Percentiles rank a stretch among this genome's conserved stretches.
Evolutionary conservation across 2,888 invertebrate genomes (phyloP).

Genomic region (Parelbella ahira): DNA sequence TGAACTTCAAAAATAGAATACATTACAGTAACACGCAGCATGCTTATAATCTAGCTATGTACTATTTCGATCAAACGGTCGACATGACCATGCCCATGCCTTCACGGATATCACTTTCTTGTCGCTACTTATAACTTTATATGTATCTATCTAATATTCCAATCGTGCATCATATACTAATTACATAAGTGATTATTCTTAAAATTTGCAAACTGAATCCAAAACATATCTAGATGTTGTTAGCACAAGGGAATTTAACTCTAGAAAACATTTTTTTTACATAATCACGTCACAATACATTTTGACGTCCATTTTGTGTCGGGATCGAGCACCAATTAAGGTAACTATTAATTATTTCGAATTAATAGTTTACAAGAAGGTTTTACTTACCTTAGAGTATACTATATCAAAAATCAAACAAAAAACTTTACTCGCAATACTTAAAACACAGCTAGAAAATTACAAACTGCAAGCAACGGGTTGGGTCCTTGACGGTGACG

Average conservation of each 20-base stretch:
- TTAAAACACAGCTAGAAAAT: constrained; percentile 36
- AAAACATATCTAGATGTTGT: too few species aligned
- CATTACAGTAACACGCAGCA: too few species aligned
- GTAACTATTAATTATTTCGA: constrained; percentile 23
- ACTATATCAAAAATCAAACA: constrained; percentile 33
- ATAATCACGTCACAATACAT: constrained; percentile 72
- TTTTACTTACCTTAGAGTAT: constrained; percentile 45
- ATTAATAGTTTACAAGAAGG: constrained; percentile 16
- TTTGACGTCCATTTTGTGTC: constrained; percentile 76
- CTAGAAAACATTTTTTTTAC: constrained; percentile 53
- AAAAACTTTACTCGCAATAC: constrained; percentile 30
- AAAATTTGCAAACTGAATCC: too few species aligned
- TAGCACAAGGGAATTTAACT: constrained; percentile 16
- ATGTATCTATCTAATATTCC: too few species aligned
- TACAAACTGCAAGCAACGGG: constrained; percentile 54
- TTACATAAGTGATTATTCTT: too few species aligned
- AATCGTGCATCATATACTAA: too few species aligned
- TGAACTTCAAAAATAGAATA: too few species aligned
- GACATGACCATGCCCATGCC: too few species aligned
- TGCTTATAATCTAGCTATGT: too few species aligned
- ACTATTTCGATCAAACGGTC: too few species aligned
- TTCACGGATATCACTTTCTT: too few species aligned
- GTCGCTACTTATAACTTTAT: too few species aligned
- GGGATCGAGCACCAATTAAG: constrained; percentile 38
- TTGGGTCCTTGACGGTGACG: constrained; percentile 69